Evolutionary conservation across 2,797 vertebrate genomes (phyloP), one percentile per base, ranked within the genome.

Genomic region (Arctocebus calabarensis): DNA sequence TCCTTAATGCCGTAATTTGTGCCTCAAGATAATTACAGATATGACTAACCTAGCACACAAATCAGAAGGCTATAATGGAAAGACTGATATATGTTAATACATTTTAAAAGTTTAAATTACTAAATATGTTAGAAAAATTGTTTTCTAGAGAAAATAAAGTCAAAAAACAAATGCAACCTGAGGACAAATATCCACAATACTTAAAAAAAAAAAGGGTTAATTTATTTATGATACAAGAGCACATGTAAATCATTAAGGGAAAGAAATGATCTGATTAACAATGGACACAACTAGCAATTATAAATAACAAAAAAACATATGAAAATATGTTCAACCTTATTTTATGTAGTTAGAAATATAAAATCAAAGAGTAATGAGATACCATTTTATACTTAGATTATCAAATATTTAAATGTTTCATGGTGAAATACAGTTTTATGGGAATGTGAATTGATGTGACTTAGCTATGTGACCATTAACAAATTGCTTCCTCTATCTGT

Each of bases 91-190:
- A 61, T 13, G 23, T 37, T n/a, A 19, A 84, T 34, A 59, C 37
- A 62, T 59, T 86, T 25, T 40, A 85, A 90, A 61, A n/a, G 23
- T 66, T 90, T 59, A 16, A 75, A 55, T 22, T 57, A 19, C 20
- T 57, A 57, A 57, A 57, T 57, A 22, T 57, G 7, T 57, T 57
- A 57, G 55, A 57, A 57, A 57, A 57, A 61, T 64, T 45, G 64
- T 37, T 90, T 83, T 70, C 55, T 62, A 45, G 52, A 77, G 57
- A 90, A 89, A 73, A 62, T 71, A 45, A 89, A 91, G 55, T 73
- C 55, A 84, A 93, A 89, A 86, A 75, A 61, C 70, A 75, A 90
- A 90, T 55, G 23, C 61, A 87, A 70, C 19, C n/a, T 68, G 23
- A 86, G 34, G 34, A 90, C 27, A 75, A 95, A 93, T 85, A 74